Conservation (phyloP, 1,140 invertebrate genomes). For the Danaus plexippus region DNA sequence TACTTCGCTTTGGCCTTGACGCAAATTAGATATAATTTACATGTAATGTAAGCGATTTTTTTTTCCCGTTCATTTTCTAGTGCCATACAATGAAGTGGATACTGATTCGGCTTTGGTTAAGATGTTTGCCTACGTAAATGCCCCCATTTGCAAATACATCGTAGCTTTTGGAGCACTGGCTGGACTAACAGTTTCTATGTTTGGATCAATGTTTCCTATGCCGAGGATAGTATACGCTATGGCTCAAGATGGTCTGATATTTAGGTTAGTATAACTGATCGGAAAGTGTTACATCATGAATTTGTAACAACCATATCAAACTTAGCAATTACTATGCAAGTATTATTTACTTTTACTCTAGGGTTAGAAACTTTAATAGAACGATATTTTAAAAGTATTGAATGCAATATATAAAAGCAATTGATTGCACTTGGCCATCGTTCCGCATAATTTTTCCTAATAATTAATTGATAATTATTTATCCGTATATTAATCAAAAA, state of each 20-base stretch:
- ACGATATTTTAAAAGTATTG: no score
- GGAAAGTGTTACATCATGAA: no score
- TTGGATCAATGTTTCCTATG: constrained; percentile 98
- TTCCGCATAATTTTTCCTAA: no score
- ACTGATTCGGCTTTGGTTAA: constrained; percentile 90
- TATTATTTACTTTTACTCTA: no score
- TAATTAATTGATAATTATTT: no score
- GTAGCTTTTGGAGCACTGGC: constrained; percentile 92
- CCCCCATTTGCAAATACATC: constrained; percentile 89
- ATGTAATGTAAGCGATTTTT: not conserved
- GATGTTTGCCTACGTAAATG: constrained; percentile 92
- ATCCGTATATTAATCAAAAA: not conserved
- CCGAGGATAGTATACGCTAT: constrained; percentile 95
- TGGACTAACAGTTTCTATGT: constrained; percentile 93
- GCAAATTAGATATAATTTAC: no score
- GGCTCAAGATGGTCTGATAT: constrained; percentile 94
- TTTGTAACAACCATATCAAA: no score
- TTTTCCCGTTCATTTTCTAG: constrained; percentile 61
- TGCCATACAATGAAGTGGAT: constrained; percentile 89
- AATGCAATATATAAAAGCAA: no score
- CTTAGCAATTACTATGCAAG: no score
- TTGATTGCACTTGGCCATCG: no score
- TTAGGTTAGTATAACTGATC: constrained; percentile 72
- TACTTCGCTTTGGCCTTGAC: not conserved
- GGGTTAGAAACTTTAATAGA: no score